Percentiles rank a stretch among this genome's conserved stretches.
Evolutionary conservation across 2,797 vertebrate genomes (phyloP).

Genomic region (Streptopelia turtur): DNA sequence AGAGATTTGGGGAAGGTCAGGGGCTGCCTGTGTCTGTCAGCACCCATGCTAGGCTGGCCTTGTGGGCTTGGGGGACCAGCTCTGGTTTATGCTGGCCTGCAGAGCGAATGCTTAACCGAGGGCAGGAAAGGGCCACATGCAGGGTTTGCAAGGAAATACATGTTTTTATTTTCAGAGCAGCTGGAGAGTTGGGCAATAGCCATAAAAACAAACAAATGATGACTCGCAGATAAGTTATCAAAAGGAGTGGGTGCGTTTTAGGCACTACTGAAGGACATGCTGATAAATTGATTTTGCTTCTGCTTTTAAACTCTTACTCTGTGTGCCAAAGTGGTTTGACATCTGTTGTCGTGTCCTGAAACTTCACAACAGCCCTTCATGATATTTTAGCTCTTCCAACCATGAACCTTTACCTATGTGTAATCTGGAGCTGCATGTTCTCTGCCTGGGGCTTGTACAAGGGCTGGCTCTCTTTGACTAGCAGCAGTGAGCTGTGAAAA

Average conservation of each 20-base stretch:
- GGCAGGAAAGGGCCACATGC: background rate
- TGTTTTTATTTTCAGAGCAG: constrained; percentile 21
- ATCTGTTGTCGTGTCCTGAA: background rate
- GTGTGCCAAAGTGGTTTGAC: background rate
- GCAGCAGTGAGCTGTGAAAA: background rate
- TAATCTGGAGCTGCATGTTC: background rate
- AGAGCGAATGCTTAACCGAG: fast-evolving
- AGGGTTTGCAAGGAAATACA: background rate
- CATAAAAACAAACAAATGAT: constrained; percentile 13
- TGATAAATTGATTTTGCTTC: background rate
- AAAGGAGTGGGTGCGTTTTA: background rate
- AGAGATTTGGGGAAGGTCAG: background rate
- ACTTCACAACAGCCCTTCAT: background rate
- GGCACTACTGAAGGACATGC: background rate
- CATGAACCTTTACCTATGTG: background rate
- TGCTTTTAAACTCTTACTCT: background rate
- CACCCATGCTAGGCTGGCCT: fast-evolving
- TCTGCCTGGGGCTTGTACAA: background rate
- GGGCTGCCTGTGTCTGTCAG: background rate
- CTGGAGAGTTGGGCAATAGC: constrained; percentile 25
- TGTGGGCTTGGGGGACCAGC: background rate
- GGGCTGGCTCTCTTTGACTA: fast-evolving
- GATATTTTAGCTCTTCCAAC: background rate
- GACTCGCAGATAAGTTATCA: constrained; percentile 3
- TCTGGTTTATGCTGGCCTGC: background rate